Evolutionary conservation across 2,113 vertebrate genomes (phyloP).

Genomic region (Morone saxatilis): DNA sequence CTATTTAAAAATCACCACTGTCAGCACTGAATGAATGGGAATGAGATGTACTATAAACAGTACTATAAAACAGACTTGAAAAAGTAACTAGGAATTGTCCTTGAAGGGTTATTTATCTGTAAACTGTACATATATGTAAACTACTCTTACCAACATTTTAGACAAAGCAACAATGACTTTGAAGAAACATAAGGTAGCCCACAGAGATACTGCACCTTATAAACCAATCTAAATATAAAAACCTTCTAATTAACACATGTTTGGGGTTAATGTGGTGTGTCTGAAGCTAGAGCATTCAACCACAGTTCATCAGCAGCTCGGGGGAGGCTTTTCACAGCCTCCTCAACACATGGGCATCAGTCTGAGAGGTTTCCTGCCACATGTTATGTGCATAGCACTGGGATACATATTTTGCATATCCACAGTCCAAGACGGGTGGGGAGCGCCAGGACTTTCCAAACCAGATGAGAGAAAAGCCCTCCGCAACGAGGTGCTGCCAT

Average conservation of each 20-base stretch:
- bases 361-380: conserved; percentile 47
- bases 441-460: conserved; percentile 26
- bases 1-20: too few relatives aligned
- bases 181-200: neutral
- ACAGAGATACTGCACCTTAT: neutral
- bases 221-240: neutral
- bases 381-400: conserved; percentile 29
- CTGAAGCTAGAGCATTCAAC: conserved; percentile 12
- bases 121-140: too few relatives aligned
- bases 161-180: neutral
- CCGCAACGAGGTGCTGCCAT: conserved; percentile 26
- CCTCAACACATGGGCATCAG: conserved; percentile 31
- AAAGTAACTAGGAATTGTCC: neutral
- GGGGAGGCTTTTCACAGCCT: conserved; percentile 15
- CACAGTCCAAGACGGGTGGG: conserved; percentile 15
- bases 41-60: neutral
- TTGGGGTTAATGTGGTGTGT: neutral
- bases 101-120: neutral
- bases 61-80: neutral
- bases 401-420: conserved; percentile 52
- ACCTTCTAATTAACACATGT: neutral
- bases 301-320: conserved; percentile 11
- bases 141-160: neutral
- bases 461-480: conserved; percentile 39
- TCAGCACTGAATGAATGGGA: neutral